These are phyloP conservation scores for Autographa gamma DNA, from an alignment of 2,888 invertebrate species.

Conservation along the genomic window DNA sequence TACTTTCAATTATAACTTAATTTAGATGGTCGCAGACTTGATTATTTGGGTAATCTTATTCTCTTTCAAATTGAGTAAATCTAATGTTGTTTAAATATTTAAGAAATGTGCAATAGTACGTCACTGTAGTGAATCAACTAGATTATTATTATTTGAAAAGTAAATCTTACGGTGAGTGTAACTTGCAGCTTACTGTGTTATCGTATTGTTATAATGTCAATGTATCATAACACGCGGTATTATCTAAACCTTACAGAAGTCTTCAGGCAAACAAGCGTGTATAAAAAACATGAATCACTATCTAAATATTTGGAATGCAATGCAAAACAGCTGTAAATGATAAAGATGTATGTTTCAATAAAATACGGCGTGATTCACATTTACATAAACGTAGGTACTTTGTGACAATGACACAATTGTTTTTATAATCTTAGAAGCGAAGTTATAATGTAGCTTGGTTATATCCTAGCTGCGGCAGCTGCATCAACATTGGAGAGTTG, in stretches of 20 bases:
- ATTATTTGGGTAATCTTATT: too few species aligned
- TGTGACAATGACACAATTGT: not conserved
- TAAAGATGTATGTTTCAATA: conserved; percentile 1
- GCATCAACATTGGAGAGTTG: not conserved
- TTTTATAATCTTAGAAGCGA: not conserved
- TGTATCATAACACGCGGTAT: not conserved
- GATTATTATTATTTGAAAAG: too few species aligned
- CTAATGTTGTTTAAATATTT: too few species aligned
- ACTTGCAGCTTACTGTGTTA: not conserved
- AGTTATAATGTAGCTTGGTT: not conserved
- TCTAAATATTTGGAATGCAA: conserved; percentile 46
- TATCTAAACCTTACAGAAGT: conserved; percentile 19
- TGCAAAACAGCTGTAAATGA: conserved; percentile 39
- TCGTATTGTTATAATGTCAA: not conserved
- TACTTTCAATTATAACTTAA: too few species aligned
- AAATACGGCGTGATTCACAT: conserved; percentile 2
- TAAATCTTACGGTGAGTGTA: too few species aligned
- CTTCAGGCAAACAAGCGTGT: conserved; percentile 16
- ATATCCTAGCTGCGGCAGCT: not conserved
- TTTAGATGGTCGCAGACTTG: too few species aligned
- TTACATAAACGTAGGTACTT: not conserved
- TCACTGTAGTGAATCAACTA: too few species aligned
- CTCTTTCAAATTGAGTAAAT: too few species aligned
- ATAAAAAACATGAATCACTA: conserved; percentile 45
- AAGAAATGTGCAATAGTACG: too few species aligned